Base-by-base conservation (phyloP, 2,113 vertebrate genomes). In the Chloebia gouldiae region DNA sequence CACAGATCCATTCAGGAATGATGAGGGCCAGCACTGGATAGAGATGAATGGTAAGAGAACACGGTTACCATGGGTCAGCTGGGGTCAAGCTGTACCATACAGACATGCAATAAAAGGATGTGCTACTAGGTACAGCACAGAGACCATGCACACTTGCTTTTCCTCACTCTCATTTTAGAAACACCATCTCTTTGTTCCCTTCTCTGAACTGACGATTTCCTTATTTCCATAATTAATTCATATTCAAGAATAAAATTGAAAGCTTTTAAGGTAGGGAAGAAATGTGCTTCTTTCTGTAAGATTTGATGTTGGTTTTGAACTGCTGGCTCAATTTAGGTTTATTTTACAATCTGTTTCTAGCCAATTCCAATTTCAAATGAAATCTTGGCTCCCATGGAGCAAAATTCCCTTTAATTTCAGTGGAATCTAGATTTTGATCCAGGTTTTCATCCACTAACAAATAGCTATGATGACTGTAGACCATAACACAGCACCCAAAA, bases 381-480 rank as follows among this genome's bases (percentile, higher is more conserved):
- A 93, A 88, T 72, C 80, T 71, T 94, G 88, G 90, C 80, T 92
- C 72, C 49, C 50, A 4, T 39, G 30, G 82, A 88, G 65, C 44
- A 84, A 96, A 96, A 92, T 83, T 97, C 65, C 86, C 80, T 79
- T 61, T 90, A 88, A 93, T 88, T 96, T 95, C 80, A 86, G 40
- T 76, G 86, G 61, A 94, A 92, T 81, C 49, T 65, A 75, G 70
- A 84, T 76, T 96, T 81, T 78, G 69, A 88, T 94, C 80, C 86
- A 93, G 57, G 27, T 86, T 90, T 53, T 88, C 77, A 84, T 83
- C 76, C 45, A 80, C 61, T 90, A 76, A 73, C 40, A 84, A 72
- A 78, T 13, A 90, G 40, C 53, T 64, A 75, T 2, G 5, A 87
- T 89, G 37, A 88, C 9, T 69, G 11, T 39, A 83, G 82, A 92